Conservation (phyloP, 2,888 invertebrate genomes). For the Callyntrura sp. region DNA sequence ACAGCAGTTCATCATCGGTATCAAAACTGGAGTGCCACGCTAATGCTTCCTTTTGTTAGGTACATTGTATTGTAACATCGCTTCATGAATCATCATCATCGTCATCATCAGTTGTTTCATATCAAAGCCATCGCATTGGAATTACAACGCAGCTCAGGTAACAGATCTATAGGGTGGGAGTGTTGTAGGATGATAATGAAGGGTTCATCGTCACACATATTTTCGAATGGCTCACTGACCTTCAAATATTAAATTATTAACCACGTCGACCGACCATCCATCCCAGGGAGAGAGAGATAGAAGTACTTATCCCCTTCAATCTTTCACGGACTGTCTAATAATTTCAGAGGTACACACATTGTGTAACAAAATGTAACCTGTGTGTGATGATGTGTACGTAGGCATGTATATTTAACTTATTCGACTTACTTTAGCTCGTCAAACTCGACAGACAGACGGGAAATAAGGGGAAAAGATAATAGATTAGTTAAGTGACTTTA, state of each 20-base stretch:
- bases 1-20: constrained; percentile 55
- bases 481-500: constrained; percentile 77
- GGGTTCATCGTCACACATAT: constrained; percentile 70
- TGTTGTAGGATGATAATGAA: constrained; percentile 63
- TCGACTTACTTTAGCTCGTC: constrained; percentile 66
- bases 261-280: constrained; percentile 16
- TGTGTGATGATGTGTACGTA: background rate
- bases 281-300: background rate
- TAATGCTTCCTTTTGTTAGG: constrained; percentile 30
- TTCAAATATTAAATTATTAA: constrained; percentile 77
- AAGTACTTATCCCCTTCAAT: constrained; percentile 67
- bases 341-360: constrained; percentile 11
- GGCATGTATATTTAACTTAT: constrained; percentile 25
- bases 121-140: background rate
- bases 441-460: constrained; percentile 73
- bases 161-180: constrained; percentile 53
- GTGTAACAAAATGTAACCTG: constrained; percentile 11
- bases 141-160: constrained; percentile 30
- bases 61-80: background rate
- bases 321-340: constrained; percentile 30
- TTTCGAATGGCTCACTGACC: constrained; percentile 74
- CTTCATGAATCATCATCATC: constrained; percentile 30
- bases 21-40: background rate
- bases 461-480: constrained; percentile 75
- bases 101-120: constrained; percentile 27